Evolutionary conservation across 1,140 invertebrate genomes (phyloP).

Genomic region (Olivierus martensii): DNA sequence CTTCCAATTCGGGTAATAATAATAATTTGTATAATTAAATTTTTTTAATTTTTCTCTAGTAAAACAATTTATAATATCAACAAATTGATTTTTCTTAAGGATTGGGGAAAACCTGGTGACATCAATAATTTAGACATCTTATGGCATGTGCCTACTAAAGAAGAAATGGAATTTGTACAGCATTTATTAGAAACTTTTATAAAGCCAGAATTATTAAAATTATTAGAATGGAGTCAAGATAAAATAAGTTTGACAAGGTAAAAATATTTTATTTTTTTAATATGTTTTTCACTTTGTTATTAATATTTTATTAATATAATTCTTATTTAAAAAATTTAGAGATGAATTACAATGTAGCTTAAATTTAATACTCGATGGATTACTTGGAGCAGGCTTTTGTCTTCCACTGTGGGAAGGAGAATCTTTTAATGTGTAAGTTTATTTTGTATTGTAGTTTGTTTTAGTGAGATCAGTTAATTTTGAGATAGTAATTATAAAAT

Average conservation of each 20-base stretch:
- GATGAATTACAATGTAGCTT: conserved; percentile 37
- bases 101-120: conserved; percentile 63
- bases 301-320: not conserved
- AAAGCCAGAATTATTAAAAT: conserved; percentile 35
- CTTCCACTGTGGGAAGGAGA: conserved; percentile 46
- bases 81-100: conserved; percentile 29
- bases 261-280: not conserved
- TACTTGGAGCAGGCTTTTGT: conserved; percentile 40
- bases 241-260: conserved; percentile 6
- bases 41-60: too few relatives aligned
- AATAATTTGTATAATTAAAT: not conserved
- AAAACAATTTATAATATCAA: too few relatives aligned
- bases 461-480: too few relatives aligned
- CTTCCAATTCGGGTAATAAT: conserved; percentile 47
- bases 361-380: conserved; percentile 35
- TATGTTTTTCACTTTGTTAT: too few relatives aligned
- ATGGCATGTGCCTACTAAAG: conserved; percentile 58
- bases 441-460: too few relatives aligned
- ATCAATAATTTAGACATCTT: conserved; percentile 48
- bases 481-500: too few relatives aligned
- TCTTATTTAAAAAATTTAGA: conserved; percentile 23
- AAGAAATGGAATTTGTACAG: conserved; percentile 50
- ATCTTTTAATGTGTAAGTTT: conserved; percentile 37
- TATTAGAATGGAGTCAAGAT: conserved; percentile 32
- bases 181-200: conserved; percentile 45